Evolutionary conservation across 2,888 invertebrate genomes (phyloP), one percentile per base, ranked within the genome.

Genomic region (Scaptomyza flava): DNA sequence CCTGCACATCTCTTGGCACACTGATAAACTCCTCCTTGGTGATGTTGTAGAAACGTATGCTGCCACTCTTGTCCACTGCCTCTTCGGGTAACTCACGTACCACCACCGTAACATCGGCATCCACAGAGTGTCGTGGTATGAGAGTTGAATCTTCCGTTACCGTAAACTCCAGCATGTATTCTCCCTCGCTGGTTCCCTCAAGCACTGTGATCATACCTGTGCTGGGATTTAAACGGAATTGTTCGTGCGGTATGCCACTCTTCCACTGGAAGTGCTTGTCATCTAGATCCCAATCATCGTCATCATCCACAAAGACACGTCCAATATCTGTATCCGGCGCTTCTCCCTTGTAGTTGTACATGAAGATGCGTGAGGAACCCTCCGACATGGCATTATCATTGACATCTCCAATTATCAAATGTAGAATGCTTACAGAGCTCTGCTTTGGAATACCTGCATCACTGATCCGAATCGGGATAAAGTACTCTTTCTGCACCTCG

Each of bases 271-370:
- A 99, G 12, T 93, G 92, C 92, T 99, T 99, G 91, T 99, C 98
- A 0, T 95, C 95, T 51, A 98, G 92, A 92, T 99, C 99, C 99
- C 99, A 99, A 90, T 99, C 99, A 89, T 99, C 99, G 0, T 95
- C 94, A 92, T 99, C 99, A 45, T 96, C 95, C 0, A 99, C 99
- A 92, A 96, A 99, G 1, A 92, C 90, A 0, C 97, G 94, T 0
- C 99, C 99, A 63, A 99, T 97, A 76, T 96, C 95, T 0, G 96
- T 96, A 72, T 96, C 95, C 0, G 96, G 96, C 0, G 95, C 94
- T 79, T 95, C 94, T 68, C 97, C 97, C 94, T 96, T 96, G 91
- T 98, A 99, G 90, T 98, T 98, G 92, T 99, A 99, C 2, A 99
- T 97, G 89, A 98, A 97, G 81, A 99, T 98, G 69, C 95, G 94